phyloP scores from a whole-genome alignment of 2,797 vertebrate species.

The Arrhamphus sclerolepis region DNA sequence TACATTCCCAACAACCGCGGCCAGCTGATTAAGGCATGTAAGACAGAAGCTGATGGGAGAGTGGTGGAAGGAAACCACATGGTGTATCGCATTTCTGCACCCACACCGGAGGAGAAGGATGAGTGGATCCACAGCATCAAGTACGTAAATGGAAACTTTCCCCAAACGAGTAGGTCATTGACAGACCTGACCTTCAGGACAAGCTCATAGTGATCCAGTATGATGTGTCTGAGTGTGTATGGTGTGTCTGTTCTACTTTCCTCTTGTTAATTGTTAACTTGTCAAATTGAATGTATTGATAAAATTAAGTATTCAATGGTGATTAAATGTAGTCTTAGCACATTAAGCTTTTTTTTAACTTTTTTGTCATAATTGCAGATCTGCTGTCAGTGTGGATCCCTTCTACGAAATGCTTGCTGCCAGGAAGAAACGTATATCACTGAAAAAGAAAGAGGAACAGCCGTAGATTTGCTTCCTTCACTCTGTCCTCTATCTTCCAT shows the following conservation, averaged over 20 bases:
- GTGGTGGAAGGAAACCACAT: slow-evolving; percentile 95
- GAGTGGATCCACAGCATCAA: slow-evolving; percentile 96
- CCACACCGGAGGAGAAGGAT: slow-evolving; percentile 93
- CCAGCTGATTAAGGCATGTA: slow-evolving; percentile 93
- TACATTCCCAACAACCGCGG: slow-evolving; percentile 97
- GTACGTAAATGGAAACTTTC: slow-evolving; percentile 67
- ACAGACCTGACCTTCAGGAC: too few species aligned
- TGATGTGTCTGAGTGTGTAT: too few species aligned
- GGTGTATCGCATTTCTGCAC: slow-evolving; percentile 91
- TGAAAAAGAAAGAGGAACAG: slow-evolving; percentile 93
- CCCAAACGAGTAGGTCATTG: too few species aligned
- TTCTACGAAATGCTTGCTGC: slow-evolving; percentile 96
- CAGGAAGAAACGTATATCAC: slow-evolving; percentile 93
- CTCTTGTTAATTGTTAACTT: too few species aligned
- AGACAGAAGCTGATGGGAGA: slow-evolving; percentile 88
- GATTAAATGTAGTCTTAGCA: neutral
- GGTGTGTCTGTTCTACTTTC: too few species aligned
- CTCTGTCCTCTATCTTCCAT: slow-evolving; percentile 24
- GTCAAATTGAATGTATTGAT: too few species aligned
- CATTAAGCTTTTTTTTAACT: neutral
- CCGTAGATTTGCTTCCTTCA: slow-evolving; percentile 61
- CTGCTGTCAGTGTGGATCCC: slow-evolving; percentile 92
- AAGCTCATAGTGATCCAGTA: too few species aligned
- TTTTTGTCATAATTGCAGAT: slow-evolving; percentile 73
- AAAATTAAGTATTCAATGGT: too few species aligned